Evolutionary conservation across 1,140 invertebrate species (phyloP), one percentile per base, ranked within the genome.

Genomic region (Panagrolaimus sp.): DNA sequence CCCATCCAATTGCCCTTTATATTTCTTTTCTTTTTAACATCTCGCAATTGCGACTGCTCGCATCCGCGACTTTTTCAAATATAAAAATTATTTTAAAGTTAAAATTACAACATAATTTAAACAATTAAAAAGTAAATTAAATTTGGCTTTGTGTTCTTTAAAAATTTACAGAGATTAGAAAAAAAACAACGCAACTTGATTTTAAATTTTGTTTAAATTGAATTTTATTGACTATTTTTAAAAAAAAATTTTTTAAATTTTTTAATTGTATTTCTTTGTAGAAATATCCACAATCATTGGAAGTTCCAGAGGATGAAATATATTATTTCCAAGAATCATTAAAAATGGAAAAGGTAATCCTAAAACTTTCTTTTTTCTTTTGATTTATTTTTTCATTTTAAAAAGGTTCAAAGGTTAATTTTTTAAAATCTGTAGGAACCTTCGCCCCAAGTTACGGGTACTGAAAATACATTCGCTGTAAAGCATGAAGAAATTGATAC

Each of bases 301-400:
- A 88, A 17, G 93, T 97, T 4, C 90, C 89, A 9, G 89, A 93
- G 72, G 94, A 98, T 86, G 95, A 98, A 87, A 89, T 94, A 46
- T 93, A 91, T 79, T 91, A 89, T 83, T 94, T 94, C 84, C 88
- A 90, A 65, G 88, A 89, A 70, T 80, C 84, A 21, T 79, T 87
- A 43, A 89, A 89, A 83, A 89, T 90, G 24, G 86, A 88, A 69
- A 91, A 90, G 86, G 89, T 90, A 85, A 83, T 81, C 14, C 26
- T 0, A 52, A 12, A 17, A 26, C 45, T 62, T 76, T 43, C 47
- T 17, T 75, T 62, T 73, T 1, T 64, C n/a, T 46, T 1, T 52
- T 38, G 2, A 45, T 28, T 14, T 2, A 52, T 17, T 68, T 63
- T 58, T 4, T 58, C 8, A 71, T 65, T 43, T 63, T 26, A 63